Evolutionary conservation across 2,797 vertebrate genomes (phyloP).

Genomic region (Aldrovandia affinis): DNA sequence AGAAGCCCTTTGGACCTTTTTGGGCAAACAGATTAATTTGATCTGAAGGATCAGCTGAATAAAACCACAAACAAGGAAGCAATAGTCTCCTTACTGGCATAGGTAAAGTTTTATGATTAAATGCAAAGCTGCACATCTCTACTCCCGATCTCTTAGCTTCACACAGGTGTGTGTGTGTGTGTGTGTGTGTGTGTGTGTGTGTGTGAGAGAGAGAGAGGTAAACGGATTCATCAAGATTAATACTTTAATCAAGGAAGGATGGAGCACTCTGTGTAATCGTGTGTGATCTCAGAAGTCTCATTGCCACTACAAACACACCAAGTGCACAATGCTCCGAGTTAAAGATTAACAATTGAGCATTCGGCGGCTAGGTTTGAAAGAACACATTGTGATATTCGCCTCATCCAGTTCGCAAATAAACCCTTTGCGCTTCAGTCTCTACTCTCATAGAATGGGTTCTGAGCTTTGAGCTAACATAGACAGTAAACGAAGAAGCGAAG

Average conservation of each 20-base stretch:
- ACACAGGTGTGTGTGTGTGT: constrained; percentile 24
- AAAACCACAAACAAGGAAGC: neutral
- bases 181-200: constrained; percentile 49
- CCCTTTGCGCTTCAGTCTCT: neutral
- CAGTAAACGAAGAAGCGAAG: neutral
- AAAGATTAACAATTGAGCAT: too few relatives aligned
- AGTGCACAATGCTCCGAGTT: neutral
- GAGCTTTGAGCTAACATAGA: neutral
- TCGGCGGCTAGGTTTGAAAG: constrained; percentile 7
- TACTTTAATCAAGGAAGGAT: neutral
- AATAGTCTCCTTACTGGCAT: neutral
- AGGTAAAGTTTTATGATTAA: neutral
- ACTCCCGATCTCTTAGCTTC: neutral
- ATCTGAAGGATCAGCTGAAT: neutral
- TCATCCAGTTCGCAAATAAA: neutral
- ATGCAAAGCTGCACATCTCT: neutral
- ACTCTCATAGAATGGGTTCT: neutral
- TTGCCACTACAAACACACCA: neutral
- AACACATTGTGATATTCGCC: neutral
- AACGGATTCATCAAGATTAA: neutral
- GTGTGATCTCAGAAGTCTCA: neutral
- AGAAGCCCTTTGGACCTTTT: neutral
- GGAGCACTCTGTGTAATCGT: neutral
- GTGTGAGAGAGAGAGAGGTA: constrained; percentile 43
- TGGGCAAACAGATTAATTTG: neutral